Conservation (phyloP, 2,888 invertebrate genomes). For the Catocala fraxini region DNA sequence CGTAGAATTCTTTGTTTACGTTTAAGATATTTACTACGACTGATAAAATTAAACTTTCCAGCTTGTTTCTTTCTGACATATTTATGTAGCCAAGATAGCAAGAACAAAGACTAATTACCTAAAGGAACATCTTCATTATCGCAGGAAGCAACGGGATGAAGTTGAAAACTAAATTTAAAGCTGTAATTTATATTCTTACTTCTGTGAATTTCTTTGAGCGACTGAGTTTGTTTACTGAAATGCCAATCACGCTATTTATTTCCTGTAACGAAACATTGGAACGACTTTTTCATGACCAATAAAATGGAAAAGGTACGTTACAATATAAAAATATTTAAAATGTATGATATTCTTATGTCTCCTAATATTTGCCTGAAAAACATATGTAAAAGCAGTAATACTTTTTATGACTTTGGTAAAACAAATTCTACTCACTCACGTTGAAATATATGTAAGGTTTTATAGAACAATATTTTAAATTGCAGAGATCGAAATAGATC, state of each 20-base stretch:
- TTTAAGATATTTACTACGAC: constrained; percentile 6
- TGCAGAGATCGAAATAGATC: too few relatives aligned
- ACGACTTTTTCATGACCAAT: not conserved
- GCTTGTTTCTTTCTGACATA: constrained; percentile 11
- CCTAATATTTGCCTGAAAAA: too few relatives aligned
- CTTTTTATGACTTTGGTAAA: too few relatives aligned
- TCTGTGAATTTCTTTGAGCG: constrained; percentile 45
- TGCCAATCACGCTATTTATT: constrained; percentile 38
- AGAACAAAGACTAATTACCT: constrained; percentile 16
- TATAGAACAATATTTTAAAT: too few relatives aligned
- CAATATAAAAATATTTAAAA: too few relatives aligned
- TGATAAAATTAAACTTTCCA: constrained; percentile 11
- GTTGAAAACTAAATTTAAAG: constrained; percentile 24
- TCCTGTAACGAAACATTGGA: constrained; percentile 1
- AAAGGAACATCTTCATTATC: constrained; percentile 11
- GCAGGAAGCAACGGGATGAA: constrained; percentile 16
- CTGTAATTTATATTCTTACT: constrained; percentile 25
- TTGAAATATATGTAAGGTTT: too few relatives aligned
- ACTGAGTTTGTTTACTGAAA: constrained; percentile 35
- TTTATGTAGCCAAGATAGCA: constrained; percentile 10
- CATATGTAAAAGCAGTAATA: too few relatives aligned
- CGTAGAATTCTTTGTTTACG: not conserved
- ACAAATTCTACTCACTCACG: too few relatives aligned
- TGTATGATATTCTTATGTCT: too few relatives aligned
- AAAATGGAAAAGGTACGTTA: not conserved